Evolutionary conservation across 2,113 vertebrate genomes (phyloP).

Genomic region (Mobula birostris): DNA sequence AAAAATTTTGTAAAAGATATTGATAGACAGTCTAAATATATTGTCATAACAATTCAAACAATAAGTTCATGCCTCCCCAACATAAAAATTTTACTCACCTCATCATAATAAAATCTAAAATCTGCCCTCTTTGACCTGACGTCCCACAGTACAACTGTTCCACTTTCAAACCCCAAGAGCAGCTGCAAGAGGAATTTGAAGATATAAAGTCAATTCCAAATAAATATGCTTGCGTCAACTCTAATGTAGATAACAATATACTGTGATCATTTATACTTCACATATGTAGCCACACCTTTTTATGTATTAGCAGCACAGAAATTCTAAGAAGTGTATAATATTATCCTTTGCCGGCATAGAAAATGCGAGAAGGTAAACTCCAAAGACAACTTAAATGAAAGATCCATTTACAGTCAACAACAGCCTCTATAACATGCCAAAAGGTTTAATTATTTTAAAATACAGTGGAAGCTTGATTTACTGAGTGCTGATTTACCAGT

Average conservation of each 20-base stretch:
- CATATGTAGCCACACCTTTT: neutral
- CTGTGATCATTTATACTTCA: neutral
- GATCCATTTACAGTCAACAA: neutral
- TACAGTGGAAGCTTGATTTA: too few species aligned
- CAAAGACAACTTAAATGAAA: neutral
- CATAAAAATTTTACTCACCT: conserved; percentile 63
- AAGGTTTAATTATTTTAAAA: neutral
- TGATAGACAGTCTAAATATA: neutral
- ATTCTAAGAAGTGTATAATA: neutral
- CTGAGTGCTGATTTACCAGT: too few species aligned
- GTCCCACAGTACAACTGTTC: conserved; percentile 92
- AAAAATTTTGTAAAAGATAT: neutral
- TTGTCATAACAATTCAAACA: neutral
- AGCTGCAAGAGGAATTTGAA: conserved; percentile 57
- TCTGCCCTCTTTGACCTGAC: conserved; percentile 85
- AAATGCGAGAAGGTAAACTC: neutral
- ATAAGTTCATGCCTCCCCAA: neutral
- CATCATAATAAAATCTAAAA: conserved; percentile 91
- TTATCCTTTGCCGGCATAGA: neutral
- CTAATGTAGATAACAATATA: neutral
- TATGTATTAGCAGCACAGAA: neutral
- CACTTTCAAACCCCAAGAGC: conserved; percentile 92
- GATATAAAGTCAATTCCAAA: neutral
- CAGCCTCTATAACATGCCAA: neutral
- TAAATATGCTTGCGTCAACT: neutral